phyloP scores from a whole-genome alignment of 2,113 vertebrate species.

The Amia ocellicauda region DNA sequence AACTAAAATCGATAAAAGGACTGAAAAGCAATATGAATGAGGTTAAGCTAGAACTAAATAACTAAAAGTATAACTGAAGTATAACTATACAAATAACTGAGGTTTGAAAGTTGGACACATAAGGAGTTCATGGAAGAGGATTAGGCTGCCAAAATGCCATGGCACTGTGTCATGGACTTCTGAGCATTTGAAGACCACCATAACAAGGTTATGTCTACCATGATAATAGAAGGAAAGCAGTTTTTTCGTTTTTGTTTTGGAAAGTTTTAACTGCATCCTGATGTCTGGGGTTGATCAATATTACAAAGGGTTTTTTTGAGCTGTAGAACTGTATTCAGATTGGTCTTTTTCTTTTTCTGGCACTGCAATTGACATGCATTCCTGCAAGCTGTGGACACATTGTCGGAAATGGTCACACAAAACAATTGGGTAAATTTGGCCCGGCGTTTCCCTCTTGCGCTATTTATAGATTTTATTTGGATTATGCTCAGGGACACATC shows the following conservation, averaged over 20 bases:
- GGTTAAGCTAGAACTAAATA: no score
- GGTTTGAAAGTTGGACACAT: background rate
- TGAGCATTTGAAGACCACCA: background rate
- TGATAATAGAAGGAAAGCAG: background rate
- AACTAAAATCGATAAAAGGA: no score
- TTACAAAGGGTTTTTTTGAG: slow-evolving; percentile 23
- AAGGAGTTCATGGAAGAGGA: background rate
- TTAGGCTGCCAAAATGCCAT: background rate
- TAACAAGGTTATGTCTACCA: no score
- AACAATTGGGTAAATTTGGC: slow-evolving; percentile 37
- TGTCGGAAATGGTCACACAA: slow-evolving; percentile 27
- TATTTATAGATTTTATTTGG: slow-evolving; percentile 31
- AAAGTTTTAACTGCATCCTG: background rate
- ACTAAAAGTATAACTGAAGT: background rate
- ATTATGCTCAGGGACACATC: slow-evolving; percentile 16
- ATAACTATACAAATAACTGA: background rate
- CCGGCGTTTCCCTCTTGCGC: slow-evolving; percentile 11
- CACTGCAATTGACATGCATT: slow-evolving; percentile 18
- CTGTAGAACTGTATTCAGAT: background rate
- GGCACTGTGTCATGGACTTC: background rate
- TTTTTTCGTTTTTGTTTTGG: slow-evolving; percentile 6
- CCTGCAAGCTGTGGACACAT: background rate
- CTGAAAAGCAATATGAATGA: no score
- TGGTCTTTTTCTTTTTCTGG: slow-evolving; percentile 13
- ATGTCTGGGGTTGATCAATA: slow-evolving; percentile 6